phyloP scores from a whole-genome alignment of 2,113 vertebrate species.

The Desmodus rotundus region DNA sequence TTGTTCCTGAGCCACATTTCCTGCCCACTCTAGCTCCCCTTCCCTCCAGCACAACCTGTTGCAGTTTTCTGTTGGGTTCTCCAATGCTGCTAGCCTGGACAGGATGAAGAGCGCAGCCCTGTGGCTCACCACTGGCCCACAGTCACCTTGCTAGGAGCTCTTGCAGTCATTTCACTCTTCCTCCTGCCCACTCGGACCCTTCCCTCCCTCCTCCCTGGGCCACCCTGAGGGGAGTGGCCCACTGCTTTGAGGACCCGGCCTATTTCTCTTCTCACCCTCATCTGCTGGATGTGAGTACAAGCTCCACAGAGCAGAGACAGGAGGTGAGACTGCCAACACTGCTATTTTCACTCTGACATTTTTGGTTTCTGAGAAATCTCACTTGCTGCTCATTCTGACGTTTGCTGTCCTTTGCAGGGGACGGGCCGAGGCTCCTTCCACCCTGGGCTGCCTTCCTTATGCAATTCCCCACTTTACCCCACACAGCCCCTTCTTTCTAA shows the following conservation, averaged over 20 bases:
- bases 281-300: background rate
- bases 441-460: too few species aligned
- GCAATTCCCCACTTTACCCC: background rate
- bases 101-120: background rate
- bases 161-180: background rate
- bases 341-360: constrained; percentile 38
- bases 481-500: background rate
- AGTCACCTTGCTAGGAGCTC: background rate
- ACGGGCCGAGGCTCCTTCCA: background rate
- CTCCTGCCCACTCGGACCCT: background rate
- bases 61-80: background rate
- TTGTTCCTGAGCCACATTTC: background rate
- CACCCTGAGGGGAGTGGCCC: background rate
- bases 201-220: background rate
- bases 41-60: background rate
- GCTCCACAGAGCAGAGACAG: background rate
- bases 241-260: background rate
- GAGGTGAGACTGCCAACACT: background rate
- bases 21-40: background rate
- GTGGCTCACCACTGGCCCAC: background rate
- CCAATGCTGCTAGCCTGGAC: background rate
- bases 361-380: background rate
- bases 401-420: background rate
- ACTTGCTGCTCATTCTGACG: background rate
- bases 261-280: background rate